phyloP scores from a whole-genome alignment of 2,113 vertebrate genomes.

The Lepidothrix coronata region DNA sequence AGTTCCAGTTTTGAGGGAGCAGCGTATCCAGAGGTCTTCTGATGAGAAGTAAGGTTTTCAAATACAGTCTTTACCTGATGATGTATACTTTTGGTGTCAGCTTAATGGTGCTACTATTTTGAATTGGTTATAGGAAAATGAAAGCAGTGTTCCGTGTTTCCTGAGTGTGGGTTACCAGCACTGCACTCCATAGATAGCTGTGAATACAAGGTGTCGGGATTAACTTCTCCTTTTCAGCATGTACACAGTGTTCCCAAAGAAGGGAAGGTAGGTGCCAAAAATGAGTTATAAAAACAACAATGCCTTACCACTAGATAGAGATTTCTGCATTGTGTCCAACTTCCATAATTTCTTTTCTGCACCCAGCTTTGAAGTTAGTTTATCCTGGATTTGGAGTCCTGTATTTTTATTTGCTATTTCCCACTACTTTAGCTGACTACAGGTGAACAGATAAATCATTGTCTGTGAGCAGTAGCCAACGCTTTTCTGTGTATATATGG shows the following conservation, averaged over 20 bases:
- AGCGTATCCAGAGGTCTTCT: neutral
- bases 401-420: neutral
- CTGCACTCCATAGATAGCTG: neutral
- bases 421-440: neutral
- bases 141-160: neutral
- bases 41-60: neutral
- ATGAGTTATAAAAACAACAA: neutral
- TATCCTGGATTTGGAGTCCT: neutral
- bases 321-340: neutral
- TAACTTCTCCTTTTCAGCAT: neutral
- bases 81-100: neutral
- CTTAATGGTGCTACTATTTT: neutral
- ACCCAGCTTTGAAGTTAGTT: neutral
- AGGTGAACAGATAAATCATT: neutral
- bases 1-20: neutral
- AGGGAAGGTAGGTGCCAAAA: neutral
- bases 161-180: neutral
- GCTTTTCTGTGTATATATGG: neutral
- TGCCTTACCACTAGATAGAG: neutral
- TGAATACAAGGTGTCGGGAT: neutral
- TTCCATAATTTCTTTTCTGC: neutral
- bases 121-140: neutral
- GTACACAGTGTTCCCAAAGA: neutral
- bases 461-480: neutral
- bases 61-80: neutral